phyloP scores from a whole-genome alignment of 2,888 invertebrate species.

The Mylabris sibirica region DNA sequence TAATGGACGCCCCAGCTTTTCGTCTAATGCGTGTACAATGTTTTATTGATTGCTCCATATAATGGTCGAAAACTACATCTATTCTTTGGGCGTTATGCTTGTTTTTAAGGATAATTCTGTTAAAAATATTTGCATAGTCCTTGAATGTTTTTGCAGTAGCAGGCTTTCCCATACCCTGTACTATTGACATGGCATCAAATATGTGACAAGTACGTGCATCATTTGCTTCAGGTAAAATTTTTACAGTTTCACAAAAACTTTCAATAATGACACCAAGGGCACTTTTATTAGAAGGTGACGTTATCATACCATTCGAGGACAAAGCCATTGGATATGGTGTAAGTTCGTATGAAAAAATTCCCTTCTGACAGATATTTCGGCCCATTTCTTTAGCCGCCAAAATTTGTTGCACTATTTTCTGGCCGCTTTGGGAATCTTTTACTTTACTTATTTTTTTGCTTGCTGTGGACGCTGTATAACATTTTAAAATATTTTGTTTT shows the following conservation, averaged over 20 bases:
- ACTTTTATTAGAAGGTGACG: conserved; percentile 15
- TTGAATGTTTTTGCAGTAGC: conserved; percentile 20
- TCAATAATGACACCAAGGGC: conserved; percentile 13
- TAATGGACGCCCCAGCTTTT: not conserved
- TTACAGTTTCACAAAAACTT: not conserved
- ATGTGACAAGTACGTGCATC: not conserved
- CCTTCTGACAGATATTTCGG: conserved; percentile 1
- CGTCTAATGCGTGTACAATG: conserved; percentile 17
- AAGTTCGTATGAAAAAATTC: conserved; percentile 13
- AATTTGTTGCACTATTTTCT: conserved; percentile 10
- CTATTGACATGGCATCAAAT: conserved; percentile 20
- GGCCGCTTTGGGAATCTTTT: conserved; percentile 4
- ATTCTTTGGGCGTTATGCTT: conserved; percentile 20
- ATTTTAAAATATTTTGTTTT: too few relatives aligned
- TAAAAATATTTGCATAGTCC: conserved; percentile 25
- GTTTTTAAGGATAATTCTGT: conserved; percentile 18
- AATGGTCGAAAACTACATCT: conserved; percentile 26
- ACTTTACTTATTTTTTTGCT: too few relatives aligned
- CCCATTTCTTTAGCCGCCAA: conserved; percentile 20
- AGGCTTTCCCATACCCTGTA: conserved; percentile 23
- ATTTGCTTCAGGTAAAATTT: not conserved
- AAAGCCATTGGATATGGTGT: conserved; percentile 9
- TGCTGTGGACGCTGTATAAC: too few relatives aligned
- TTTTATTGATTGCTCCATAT: conserved; percentile 23
- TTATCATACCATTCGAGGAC: too few relatives aligned